A percentile compares a stretch with the other conserved stretches of the same genome.
Conservation (phyloP, 1,140 invertebrate species). For the Triops longicaudatus region DNA sequence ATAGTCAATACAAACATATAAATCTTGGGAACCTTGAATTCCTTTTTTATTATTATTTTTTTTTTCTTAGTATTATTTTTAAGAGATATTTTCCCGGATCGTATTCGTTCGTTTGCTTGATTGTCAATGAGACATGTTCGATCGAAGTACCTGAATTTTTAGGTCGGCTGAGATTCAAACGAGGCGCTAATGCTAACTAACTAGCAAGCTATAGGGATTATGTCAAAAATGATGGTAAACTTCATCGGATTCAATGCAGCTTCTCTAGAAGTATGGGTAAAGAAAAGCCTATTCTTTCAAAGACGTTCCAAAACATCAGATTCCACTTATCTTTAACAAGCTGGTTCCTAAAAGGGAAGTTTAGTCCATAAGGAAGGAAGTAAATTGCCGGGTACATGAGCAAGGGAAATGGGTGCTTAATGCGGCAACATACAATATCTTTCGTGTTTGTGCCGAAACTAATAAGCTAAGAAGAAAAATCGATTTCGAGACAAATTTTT, state of each 20-base stretch:
- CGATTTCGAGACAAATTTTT: no score
- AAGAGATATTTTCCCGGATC: not conserved
- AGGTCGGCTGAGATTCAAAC: not conserved
- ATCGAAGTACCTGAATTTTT: not conserved
- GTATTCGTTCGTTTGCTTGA: not conserved
- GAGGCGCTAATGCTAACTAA: not conserved
- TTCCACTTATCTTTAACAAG: not conserved
- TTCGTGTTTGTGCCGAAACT: no score
- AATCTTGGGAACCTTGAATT: no score
- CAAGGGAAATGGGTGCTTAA: no score
- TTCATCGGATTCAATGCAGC: not conserved
- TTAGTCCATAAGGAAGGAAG: not conserved
- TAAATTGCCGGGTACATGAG: no score
- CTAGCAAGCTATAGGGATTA: not conserved
- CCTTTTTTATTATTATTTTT: no score
- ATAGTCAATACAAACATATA: no score
- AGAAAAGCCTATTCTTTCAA: not conserved
- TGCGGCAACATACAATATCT: no score
- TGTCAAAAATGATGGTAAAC: not conserved
- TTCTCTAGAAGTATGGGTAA: not conserved
- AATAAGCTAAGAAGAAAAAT: no score
- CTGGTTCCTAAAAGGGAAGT: not conserved
- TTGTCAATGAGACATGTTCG: not conserved
- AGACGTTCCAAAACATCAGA: not conserved
- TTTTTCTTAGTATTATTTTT: no score